A percentile compares a stretch with the other conserved stretches of the same genome.
These are phyloP conservation scores for Acanthurus tractus DNA, from an alignment of 2,797 vertebrate genomes.

Conservation along the genomic window DNA sequence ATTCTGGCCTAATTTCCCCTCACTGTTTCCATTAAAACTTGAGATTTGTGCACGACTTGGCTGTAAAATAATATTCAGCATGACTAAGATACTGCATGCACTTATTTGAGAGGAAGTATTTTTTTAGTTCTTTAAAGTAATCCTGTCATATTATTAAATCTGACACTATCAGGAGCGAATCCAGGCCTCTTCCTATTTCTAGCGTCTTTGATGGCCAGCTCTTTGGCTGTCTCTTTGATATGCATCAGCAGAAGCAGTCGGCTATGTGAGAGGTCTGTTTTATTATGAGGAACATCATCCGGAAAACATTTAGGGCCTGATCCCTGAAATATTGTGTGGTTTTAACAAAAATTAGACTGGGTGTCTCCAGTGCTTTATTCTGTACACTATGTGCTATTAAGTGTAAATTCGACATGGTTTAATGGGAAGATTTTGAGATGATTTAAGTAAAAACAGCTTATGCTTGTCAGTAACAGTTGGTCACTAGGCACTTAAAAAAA, in stretches of 20 bases:
- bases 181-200: slow-evolving; percentile 72
- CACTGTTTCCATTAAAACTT: slow-evolving; percentile 6
- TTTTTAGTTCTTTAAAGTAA: slow-evolving; percentile 54
- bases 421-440: slow-evolving; percentile 39
- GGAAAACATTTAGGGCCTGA: slow-evolving; percentile 17
- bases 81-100: slow-evolving; percentile 26
- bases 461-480: slow-evolving; percentile 50
- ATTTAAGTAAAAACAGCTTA: slow-evolving; percentile 37
- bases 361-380: neutral
- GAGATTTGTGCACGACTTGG: slow-evolving; percentile 10
- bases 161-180: slow-evolving; percentile 74
- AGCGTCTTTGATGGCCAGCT: slow-evolving; percentile 66
- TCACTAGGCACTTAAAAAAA: slow-evolving; percentile 82
- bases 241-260: slow-evolving; percentile 60
- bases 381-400: slow-evolving; percentile 7
- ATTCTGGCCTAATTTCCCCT: slow-evolving; percentile 17
- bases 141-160: slow-evolving; percentile 71
- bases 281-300: slow-evolving; percentile 35
- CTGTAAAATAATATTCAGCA: slow-evolving; percentile 30
- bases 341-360: slow-evolving; percentile 13
- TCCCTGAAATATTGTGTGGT: slow-evolving; percentile 19
- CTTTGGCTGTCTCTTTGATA: slow-evolving; percentile 74
- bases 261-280: slow-evolving; percentile 38
- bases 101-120: slow-evolving; percentile 36
- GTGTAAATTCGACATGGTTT: slow-evolving; percentile 30